Percentiles rank a stretch among this genome's conserved stretches.
These are phyloP conservation scores for Styela clava DNA, from an alignment of 23 tunicate genomes.

Conservation along the genomic window DNA sequence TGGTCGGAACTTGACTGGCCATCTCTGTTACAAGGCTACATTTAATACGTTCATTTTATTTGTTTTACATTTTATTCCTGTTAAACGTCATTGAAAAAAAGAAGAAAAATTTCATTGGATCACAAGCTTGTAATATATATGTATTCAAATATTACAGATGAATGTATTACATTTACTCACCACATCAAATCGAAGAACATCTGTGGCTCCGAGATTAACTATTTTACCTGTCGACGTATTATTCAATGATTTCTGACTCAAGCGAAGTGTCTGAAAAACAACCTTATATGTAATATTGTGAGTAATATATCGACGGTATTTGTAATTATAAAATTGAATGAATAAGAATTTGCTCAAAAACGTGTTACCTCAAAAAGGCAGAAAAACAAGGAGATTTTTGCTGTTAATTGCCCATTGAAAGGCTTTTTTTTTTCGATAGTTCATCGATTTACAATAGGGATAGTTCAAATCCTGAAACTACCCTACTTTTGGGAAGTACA, in stretches of 20 bases:
- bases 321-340: not conserved
- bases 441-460: no score
- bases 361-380: not conserved
- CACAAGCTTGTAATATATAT: not conserved
- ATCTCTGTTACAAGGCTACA: no score
- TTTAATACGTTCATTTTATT: no score
- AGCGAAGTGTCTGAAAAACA: slow-evolving; percentile 58
- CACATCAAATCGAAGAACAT: slow-evolving; percentile 69
- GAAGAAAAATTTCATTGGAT: not conserved
- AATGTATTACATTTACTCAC: slow-evolving; percentile 53
- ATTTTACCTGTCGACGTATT: slow-evolving; percentile 72
- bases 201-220: slow-evolving; percentile 81
- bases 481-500: no score
- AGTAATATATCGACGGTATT: not conserved
- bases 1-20: no score
- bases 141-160: not conserved
- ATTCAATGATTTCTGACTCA: slow-evolving; percentile 54
- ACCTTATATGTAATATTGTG: no score
- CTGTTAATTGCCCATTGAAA: no score
- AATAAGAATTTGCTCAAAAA: not conserved
- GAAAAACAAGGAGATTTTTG: no score
- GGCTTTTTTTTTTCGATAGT: no score
- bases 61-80: not conserved
- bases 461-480: no score
- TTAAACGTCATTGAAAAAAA: not conserved